These are phyloP conservation scores for Acronicta aceris DNA, from an alignment of 2,888 invertebrate genomes.

Conservation along the genomic window DNA sequence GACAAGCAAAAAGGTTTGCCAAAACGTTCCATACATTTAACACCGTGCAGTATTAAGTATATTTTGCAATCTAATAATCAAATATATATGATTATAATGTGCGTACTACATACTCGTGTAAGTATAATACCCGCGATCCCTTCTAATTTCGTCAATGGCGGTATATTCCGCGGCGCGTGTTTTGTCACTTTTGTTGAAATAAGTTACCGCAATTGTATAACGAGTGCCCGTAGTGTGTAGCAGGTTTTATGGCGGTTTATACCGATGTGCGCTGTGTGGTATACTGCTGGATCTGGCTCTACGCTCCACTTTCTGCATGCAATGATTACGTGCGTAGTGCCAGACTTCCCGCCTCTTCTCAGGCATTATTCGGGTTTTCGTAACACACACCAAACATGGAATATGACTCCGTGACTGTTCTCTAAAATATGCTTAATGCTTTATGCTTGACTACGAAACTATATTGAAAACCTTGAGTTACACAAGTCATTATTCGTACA, in stretches of 20 bases:
- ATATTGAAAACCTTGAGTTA: constrained; percentile 44
- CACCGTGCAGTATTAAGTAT: constrained; percentile 13
- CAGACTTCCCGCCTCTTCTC: constrained; percentile 24
- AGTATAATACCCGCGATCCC: constrained; percentile 43
- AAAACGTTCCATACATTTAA: constrained; percentile 33
- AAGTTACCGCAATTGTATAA: constrained; percentile 53
- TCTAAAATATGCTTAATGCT: constrained; percentile 12
- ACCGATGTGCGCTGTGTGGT: neutral
- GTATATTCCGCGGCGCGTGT: constrained; percentile 48
- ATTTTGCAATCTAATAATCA: constrained; percentile 50
- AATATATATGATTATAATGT: constrained; percentile 21
- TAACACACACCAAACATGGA: constrained; percentile 30
- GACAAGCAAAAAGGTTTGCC: constrained; percentile 20
- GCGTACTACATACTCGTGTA: constrained; percentile 19
- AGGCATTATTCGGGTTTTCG: constrained; percentile 23
- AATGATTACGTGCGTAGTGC: constrained; percentile 12
- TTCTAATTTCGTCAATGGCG: constrained; percentile 60
- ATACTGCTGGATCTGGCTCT: constrained; percentile 7
- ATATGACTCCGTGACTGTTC: constrained; percentile 25
- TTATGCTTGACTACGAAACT: neutral
- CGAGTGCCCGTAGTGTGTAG: constrained; percentile 11
- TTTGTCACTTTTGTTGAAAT: constrained; percentile 60
- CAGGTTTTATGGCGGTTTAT: constrained; percentile 5
- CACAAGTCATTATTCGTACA: constrained; percentile 45
- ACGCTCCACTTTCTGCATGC: constrained; percentile 24